Evolutionary conservation across 2,888 invertebrate species (phyloP).

Genomic region (Teleiodes luculella): DNA sequence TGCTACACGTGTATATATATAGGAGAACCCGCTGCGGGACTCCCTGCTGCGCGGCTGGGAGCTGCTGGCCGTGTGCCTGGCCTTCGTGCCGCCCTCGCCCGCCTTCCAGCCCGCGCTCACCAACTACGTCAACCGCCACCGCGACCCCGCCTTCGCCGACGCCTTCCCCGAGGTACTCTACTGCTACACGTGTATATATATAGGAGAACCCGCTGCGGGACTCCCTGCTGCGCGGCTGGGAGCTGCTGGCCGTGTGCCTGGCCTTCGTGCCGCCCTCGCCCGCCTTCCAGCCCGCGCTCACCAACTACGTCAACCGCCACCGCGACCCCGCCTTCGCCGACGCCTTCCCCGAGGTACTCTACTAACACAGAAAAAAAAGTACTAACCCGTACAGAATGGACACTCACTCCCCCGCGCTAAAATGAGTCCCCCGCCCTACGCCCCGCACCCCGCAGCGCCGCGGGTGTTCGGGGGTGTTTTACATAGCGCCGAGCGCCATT

Average conservation of each 20-base stretch:
- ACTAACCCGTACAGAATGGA: too few species aligned
- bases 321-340: slow-evolving; percentile 90
- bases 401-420: too few species aligned
- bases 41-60: slow-evolving; percentile 97
- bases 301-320: slow-evolving; percentile 93
- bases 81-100: slow-evolving; percentile 95
- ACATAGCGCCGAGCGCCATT: too few species aligned
- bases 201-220: slow-evolving; percentile 96
- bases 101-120: slow-evolving; percentile 93
- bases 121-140: slow-evolving; percentile 93
- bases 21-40: slow-evolving; percentile 95
- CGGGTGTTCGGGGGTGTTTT: too few species aligned
- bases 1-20: too few species aligned
- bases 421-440: too few species aligned
- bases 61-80: slow-evolving; percentile 93
- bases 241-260: slow-evolving; percentile 94
- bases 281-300: slow-evolving; percentile 92
- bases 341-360: slow-evolving; percentile 82
- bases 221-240: slow-evolving; percentile 96
- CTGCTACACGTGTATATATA: too few species aligned
- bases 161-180: slow-evolving; percentile 83
- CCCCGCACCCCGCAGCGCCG: too few species aligned
- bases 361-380: too few species aligned
- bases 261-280: slow-evolving; percentile 96
- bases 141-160: slow-evolving; percentile 90